Percentiles rank a stretch among this genome's conserved stretches.
These are phyloP conservation scores for Andrena bucephala DNA, from an alignment of 2,888 invertebrate species.

Conservation along the genomic window DNA sequence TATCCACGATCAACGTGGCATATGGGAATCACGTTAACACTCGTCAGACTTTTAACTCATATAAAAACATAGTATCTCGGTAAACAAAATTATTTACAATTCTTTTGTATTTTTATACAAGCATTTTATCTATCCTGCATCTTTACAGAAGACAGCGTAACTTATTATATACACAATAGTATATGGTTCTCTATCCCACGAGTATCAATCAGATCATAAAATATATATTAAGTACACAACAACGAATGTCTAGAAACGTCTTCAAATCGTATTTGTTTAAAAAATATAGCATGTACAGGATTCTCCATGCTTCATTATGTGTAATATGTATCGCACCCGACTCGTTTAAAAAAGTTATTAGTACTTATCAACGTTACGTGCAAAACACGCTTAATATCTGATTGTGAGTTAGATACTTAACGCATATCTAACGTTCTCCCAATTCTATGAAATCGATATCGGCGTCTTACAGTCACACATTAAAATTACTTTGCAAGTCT, in stretches of 20 bases:
- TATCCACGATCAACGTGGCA: conserved; percentile 66
- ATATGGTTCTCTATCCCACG: conserved; percentile 26
- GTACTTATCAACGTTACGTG: conserved; percentile 11
- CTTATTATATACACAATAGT: conserved; percentile 56
- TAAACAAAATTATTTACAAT: conserved; percentile 63
- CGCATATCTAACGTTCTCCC: neutral
- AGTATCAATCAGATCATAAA: conserved; percentile 67
- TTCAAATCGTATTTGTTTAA: conserved; percentile 39
- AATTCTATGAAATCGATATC: neutral
- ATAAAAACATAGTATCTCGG: conserved; percentile 50
- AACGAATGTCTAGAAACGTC: conserved; percentile 71
- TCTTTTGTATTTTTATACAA: conserved; percentile 42
- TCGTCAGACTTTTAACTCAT: conserved; percentile 42
- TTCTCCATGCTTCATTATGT: conserved; percentile 20
- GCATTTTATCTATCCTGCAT: conserved; percentile 17
- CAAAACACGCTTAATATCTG: neutral
- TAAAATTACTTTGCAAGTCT: conserved; percentile 12
- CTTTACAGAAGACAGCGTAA: conserved; percentile 53
- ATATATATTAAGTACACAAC: conserved; percentile 80
- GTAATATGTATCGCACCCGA: conserved; percentile 22
- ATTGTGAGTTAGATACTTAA: neutral
- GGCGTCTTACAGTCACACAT: conserved; percentile 2
- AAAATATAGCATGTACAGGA: conserved; percentile 13
- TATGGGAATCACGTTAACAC: conserved; percentile 37
- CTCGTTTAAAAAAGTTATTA: conserved; percentile 10